phyloP scores from a whole-genome alignment of 2,113 vertebrate genomes.

The Eira barbara region DNA sequence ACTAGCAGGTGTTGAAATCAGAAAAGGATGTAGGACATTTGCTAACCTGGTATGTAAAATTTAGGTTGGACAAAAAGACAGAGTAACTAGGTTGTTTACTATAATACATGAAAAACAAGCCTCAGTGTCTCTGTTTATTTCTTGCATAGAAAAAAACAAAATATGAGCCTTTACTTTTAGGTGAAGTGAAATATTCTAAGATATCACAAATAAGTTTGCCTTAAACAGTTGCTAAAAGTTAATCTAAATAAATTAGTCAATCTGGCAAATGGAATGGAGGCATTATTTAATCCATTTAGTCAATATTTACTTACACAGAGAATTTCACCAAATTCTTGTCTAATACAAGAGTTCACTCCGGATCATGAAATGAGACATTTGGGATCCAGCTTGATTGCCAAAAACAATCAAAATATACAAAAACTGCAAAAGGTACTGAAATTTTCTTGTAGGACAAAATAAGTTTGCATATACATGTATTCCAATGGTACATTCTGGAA shows the following conservation, averaged over 20 bases:
- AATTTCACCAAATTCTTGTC: neutral
- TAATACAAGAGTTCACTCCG: neutral
- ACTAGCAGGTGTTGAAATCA: neutral
- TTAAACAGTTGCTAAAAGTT: neutral
- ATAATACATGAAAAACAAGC: neutral
- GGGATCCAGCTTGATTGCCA: neutral
- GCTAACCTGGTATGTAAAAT: neutral
- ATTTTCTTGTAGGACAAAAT: neutral
- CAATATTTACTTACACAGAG: neutral
- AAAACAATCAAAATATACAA: slow-evolving; percentile 11
- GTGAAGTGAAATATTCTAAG: neutral
- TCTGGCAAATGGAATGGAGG: neutral
- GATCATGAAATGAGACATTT: neutral
- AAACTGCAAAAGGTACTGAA: slow-evolving; percentile 3
- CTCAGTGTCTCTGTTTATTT: neutral
- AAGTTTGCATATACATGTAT: neutral
- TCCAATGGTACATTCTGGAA: neutral
- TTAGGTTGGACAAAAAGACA: neutral
- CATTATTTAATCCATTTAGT: neutral
- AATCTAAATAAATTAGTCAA: slow-evolving; percentile 23
- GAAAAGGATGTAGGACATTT: neutral
- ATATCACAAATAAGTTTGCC: neutral
- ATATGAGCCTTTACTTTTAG: neutral
- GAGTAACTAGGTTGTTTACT: neutral
- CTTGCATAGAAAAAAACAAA: neutral